Evolutionary conservation across 1,140 invertebrate genomes (phyloP).

Genomic region (Theocolax elegans): DNA sequence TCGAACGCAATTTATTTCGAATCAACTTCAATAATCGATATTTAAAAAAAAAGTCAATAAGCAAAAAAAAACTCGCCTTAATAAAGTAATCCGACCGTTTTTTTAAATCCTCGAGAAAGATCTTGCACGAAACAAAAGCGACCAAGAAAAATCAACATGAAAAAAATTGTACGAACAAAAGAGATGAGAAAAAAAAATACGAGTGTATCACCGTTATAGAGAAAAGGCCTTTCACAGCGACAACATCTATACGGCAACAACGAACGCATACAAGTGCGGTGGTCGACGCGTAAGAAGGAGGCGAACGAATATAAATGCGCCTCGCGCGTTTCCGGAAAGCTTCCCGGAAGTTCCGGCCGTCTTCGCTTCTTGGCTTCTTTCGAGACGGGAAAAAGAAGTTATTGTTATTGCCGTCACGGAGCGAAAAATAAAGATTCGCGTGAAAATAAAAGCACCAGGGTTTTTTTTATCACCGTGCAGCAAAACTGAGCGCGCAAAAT

Average conservation of each 20-base stretch:
- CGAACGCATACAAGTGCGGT: background rate
- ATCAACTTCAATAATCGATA: no score
- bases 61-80: no score
- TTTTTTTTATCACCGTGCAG: no score
- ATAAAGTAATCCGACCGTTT: no score
- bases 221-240: background rate
- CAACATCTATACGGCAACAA: background rate
- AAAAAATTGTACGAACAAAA: conserved; percentile 4
- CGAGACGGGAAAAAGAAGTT: background rate
- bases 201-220: no score
- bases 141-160: background rate
- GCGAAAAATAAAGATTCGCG: background rate
- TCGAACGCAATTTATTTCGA: no score
- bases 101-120: no score
- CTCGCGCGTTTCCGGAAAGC: conserved; percentile 16
- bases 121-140: background rate
- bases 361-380: conserved; percentile 5
- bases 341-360: conserved; percentile 19
- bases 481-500: no score
- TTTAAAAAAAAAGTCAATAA: no score
- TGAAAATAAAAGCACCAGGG: background rate
- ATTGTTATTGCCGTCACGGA: conserved; percentile 15
- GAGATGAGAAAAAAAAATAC: no score
- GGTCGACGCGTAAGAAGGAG: background rate
- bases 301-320: conserved; percentile 18